phyloP scores from a whole-genome alignment of 2,888 invertebrate species.

The Ornithoptera alexandrae region DNA sequence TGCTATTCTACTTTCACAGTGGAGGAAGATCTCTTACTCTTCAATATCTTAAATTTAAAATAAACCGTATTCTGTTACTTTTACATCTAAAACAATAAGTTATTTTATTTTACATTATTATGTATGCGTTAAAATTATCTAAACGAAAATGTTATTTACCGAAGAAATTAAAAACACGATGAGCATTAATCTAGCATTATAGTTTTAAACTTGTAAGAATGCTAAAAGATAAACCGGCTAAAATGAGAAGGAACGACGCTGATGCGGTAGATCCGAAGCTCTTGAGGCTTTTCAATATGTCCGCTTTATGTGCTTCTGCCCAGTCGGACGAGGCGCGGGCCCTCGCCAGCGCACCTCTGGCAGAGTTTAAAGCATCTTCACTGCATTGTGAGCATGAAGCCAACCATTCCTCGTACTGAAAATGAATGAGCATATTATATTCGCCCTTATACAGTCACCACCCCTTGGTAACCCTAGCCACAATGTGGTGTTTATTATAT shows the following conservation, averaged over 20 bases:
- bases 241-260: conserved; percentile 40
- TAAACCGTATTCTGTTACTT: too few species aligned
- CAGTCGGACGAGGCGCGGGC: conserved; percentile 46
- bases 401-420: conserved; percentile 62
- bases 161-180: not conserved
- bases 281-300: conserved; percentile 47
- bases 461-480: too few species aligned
- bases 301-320: conserved; percentile 54
- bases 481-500: too few species aligned
- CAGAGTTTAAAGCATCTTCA: conserved; percentile 42
- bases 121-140: not conserved
- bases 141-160: not conserved
- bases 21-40: conserved; percentile 46
- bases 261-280: conserved; percentile 39
- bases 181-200: not conserved
- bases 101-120: too few species aligned
- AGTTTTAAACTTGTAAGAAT: not conserved
- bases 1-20: conserved; percentile 36
- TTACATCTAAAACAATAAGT: too few species aligned
- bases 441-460: not conserved
- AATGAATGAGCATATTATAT: not conserved
- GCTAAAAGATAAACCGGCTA: conserved; percentile 24
- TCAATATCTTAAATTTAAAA: too few species aligned
- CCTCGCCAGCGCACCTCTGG: conserved; percentile 38
- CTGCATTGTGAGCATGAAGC: conserved; percentile 51